phyloP scores from a whole-genome alignment of 2,113 vertebrate species.

The Suricata suricatta region DNA sequence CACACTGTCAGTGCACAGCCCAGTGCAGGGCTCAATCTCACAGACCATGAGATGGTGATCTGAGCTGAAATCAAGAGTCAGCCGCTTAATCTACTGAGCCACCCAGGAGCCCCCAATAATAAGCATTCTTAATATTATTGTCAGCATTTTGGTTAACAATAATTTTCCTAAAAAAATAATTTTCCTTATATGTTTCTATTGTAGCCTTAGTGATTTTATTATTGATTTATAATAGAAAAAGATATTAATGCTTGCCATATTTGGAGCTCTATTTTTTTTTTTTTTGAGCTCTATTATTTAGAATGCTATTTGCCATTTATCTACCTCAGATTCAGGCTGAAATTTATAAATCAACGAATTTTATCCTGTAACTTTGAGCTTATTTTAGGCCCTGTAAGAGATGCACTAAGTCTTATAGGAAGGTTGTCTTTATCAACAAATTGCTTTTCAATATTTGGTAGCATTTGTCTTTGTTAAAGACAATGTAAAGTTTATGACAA shows the following conservation, averaged over 20 bases:
- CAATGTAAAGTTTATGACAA: conserved; percentile 35
- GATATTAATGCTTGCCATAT: neutral
- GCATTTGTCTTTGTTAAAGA: neutral
- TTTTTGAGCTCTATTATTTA: neutral
- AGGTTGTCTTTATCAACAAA: neutral
- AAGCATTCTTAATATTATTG: neutral
- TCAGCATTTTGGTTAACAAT: neutral
- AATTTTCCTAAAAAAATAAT: neutral
- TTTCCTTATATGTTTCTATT: neutral
- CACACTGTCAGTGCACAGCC: too few species aligned
- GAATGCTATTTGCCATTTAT: neutral
- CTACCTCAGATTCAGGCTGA: neutral
- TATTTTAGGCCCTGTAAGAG: conserved; percentile 29
- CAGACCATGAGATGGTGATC: too few species aligned
- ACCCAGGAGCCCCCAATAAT: too few species aligned
- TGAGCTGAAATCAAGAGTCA: too few species aligned
- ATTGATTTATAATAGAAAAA: conserved; percentile 2
- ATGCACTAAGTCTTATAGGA: conserved; percentile 3
- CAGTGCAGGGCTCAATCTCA: too few species aligned
- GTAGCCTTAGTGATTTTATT: neutral
- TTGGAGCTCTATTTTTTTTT: neutral
- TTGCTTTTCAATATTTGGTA: neutral
- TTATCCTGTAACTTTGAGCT: conserved; percentile 19
- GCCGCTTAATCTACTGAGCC: too few species aligned
- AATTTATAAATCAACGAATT: conserved; percentile 32